Evolutionary conservation across 1,140 invertebrate species (phyloP), one percentile per base, ranked within the genome.

Genomic region (Maniola jurtina): DNA sequence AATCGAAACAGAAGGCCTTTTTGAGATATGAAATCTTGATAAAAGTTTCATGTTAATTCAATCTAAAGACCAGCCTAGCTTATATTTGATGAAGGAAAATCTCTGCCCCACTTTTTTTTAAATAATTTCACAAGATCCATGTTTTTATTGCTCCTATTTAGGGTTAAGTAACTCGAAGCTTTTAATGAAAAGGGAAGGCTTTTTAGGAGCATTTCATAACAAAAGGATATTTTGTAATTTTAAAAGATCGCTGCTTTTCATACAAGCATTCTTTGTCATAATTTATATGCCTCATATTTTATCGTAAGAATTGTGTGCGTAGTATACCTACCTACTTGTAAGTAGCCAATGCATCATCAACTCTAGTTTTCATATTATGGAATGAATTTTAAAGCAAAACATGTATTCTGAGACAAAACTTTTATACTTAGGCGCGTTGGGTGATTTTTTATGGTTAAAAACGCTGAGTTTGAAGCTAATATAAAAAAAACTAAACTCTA

Each of bases 41-140:
- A 66, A 82, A 86, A 86, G 72, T 83, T 88, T 80, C 76, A 75
- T 79, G 84, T 77, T 86, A 86, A 88, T 88, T 88, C 81, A 88
- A 88, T 88, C 82, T 83, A 66, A 68, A 60, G 66, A 66, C 55
- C 69, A 34, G 73, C 72, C 76, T 76, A 83, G 80, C 82, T 86
- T 83, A 81, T 79, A 77, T 81, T 83, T 83, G 83, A 87, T 68
- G 66, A 68, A 63, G 78, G 76, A 75, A 79, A 68, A 68, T 68
- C 60, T 68, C 61, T 55, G 33, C 50, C 54, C 52, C 35, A n/a
- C n/a, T n/a, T 33, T 61, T 65, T 65, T 59, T 58, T 63, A 50
- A 62, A 62, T 59, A 63, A 68, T 68, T 66, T 61, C 50, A 25
- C 15, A 35, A 65, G 56, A 64, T 64, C 55, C 55, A 59, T 36